phyloP scores from a whole-genome alignment of 2,113 vertebrate genomes.

The Serilophus lunatus region DNA sequence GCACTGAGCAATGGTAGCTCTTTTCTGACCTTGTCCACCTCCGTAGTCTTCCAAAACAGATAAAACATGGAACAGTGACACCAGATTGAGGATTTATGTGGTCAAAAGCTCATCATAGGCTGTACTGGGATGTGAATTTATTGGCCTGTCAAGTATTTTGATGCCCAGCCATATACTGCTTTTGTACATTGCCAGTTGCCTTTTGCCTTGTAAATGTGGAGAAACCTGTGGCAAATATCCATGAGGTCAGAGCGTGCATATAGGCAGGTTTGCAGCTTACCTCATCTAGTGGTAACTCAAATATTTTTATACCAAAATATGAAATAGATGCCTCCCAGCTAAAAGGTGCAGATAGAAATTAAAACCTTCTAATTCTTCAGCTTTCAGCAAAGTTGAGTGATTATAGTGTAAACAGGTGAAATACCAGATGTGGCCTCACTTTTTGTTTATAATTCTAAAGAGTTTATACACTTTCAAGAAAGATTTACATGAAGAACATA shows the following conservation, averaged over 20 bases:
- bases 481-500: constrained; percentile 62
- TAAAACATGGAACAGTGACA: neutral
- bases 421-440: constrained; percentile 45
- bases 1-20: neutral
- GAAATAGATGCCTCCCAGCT: constrained; percentile 12
- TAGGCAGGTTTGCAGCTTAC: neutral
- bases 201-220: neutral
- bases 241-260: neutral
- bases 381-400: constrained; percentile 27
- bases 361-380: constrained; percentile 27
- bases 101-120: neutral
- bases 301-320: neutral
- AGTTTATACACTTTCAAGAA: constrained; percentile 57
- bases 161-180: neutral
- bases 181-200: neutral
- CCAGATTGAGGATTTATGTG: neutral
- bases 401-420: constrained; percentile 62
- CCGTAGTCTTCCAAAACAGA: neutral
- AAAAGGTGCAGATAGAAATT: constrained; percentile 34
- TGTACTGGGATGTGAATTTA: neutral
- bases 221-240: neutral
- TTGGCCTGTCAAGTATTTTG: neutral
- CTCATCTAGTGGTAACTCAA: neutral
- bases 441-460: constrained; percentile 55
- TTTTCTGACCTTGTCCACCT: neutral